Evolutionary conservation across 2,113 vertebrate species (phyloP).

Genomic region (Caranx ignobilis): DNA sequence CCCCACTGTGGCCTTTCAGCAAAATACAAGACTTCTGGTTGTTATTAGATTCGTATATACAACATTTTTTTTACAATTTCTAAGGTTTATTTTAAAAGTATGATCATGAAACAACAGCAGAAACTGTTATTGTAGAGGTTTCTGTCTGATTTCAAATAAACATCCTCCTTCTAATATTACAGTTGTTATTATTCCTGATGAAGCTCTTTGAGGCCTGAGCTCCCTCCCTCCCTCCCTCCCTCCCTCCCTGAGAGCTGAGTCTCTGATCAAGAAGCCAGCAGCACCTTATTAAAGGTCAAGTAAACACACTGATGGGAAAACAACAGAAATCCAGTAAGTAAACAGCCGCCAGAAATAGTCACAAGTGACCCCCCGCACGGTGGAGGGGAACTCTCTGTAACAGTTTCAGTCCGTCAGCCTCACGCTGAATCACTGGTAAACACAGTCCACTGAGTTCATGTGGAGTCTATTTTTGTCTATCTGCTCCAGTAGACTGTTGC

Average conservation of each 20-base stretch:
- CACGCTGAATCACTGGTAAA: conserved; percentile 45
- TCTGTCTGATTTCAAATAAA: neutral
- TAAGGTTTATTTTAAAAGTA: no score
- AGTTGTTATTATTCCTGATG: conserved; percentile 5
- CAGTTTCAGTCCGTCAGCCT: conserved; percentile 1
- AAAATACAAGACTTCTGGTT: no score
- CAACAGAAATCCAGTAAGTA: conserved; percentile 46
- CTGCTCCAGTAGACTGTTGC: conserved; percentile 30
- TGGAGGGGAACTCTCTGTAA: conserved; percentile 13
- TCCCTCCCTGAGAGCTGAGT: conserved; percentile 5
- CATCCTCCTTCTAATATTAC: no score
- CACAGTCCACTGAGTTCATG: conserved; percentile 58
- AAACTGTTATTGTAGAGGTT: no score
- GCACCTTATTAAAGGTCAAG: conserved; percentile 59
- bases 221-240: neutral
- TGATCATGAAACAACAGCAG: no score
- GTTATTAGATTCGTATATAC: no score
- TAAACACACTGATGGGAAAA: conserved; percentile 46
- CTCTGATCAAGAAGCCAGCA: conserved; percentile 39
- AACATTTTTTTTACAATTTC: no score
- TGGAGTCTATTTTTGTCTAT: conserved; percentile 64
- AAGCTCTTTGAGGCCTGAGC: neutral
- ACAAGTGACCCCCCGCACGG: neutral
- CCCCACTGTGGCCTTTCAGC: no score
- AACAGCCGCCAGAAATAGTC: conserved; percentile 68